Percentiles rank a stretch among this genome's conserved stretches.
phyloP scores from a whole-genome alignment of 2,888 invertebrate species.

The Pseudoips prasinana region DNA sequence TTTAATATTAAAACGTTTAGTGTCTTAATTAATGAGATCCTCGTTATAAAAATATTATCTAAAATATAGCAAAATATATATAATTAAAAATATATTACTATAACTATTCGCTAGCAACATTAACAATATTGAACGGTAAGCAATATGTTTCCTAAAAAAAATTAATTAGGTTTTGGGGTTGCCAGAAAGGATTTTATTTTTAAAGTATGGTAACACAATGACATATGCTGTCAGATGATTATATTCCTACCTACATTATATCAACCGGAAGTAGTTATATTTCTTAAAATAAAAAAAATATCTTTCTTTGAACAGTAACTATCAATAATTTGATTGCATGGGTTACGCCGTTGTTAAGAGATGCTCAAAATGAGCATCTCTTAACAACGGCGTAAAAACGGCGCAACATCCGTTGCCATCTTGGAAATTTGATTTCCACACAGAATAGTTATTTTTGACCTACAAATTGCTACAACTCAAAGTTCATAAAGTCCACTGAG shows the following conservation, averaged over 20 bases:
- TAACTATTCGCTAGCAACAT: conserved; percentile 69
- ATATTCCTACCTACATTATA: too few relatives aligned
- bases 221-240: too few relatives aligned
- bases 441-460: too few relatives aligned
- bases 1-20: conserved; percentile 34
- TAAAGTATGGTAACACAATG: conserved; percentile 19
- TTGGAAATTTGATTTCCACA: too few relatives aligned
- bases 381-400: background rate
- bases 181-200: conserved; percentile 42
- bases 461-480: too few relatives aligned
- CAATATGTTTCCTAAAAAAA: conserved; percentile 67
- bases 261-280: too few relatives aligned
- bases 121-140: conserved; percentile 75
- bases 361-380: too few relatives aligned
- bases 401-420: background rate
- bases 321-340: too few relatives aligned
- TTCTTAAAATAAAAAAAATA: too few relatives aligned
- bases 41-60: conserved; percentile 66
- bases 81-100: conserved; percentile 52
- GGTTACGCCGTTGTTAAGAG: too few relatives aligned
- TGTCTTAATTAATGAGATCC: conserved; percentile 61
- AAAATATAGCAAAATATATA: conserved; percentile 68
- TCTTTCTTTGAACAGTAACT: too few relatives aligned
- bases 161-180: conserved; percentile 49
- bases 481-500: too few relatives aligned